Conservation (phyloP, 2,797 vertebrate genomes). For the Halcyon leucocephala region DNA sequence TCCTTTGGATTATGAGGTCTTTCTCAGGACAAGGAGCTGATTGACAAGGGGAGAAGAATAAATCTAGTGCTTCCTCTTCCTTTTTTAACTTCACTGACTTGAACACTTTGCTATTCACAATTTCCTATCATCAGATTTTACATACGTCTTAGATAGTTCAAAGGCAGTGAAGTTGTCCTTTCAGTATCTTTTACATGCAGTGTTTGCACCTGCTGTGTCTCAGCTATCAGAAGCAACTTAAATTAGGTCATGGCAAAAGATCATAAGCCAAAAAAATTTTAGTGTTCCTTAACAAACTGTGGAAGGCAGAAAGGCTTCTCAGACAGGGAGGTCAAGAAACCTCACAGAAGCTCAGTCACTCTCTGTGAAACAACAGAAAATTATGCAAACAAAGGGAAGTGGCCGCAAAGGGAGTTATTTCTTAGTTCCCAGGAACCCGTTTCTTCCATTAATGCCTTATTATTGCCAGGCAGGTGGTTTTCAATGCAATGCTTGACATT, state of each 20-base stretch:
- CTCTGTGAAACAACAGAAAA: not conserved
- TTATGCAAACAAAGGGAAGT: not conserved
- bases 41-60: not conserved
- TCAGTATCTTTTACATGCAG: not conserved
- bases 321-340: not conserved
- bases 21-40: not conserved
- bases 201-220: not conserved
- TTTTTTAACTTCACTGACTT: not conserved
- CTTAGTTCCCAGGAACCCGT: not conserved
- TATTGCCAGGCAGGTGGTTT: slow-evolving; percentile 3
- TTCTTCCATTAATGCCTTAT: slow-evolving; percentile 3
- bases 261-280: not conserved
- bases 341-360: not conserved
- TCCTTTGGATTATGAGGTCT: not conserved
- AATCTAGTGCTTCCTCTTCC: not conserved
- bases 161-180: not conserved
- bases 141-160: not conserved
- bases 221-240: not conserved
- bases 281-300: not conserved
- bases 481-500: not conserved
- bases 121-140: not conserved
- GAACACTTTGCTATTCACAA: not conserved
- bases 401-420: not conserved
- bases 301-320: not conserved
- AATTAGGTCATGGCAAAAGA: not conserved